Base-by-base conservation (phyloP, 2,113 vertebrate species). In the Symphodus melops region DNA sequence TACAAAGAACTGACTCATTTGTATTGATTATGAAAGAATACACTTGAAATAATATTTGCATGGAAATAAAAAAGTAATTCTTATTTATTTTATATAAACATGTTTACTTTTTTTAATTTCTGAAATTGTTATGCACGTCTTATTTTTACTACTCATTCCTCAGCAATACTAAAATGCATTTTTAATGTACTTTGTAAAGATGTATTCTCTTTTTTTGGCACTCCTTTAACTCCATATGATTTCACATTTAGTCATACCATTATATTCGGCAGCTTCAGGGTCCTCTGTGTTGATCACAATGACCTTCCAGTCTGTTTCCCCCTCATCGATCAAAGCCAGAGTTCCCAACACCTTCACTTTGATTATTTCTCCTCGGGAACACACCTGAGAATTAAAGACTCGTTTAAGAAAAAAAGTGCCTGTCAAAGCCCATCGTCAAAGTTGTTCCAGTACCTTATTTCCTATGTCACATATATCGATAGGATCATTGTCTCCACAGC, bases 381-480 rank as follows among this genome's bases (percentile, higher is more conserved):
- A 95, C 87, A 99, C 83, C 98, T 99, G 90, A 71, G 89, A 75
- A 73, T 36, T 17, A 1, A 28, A 74, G 42, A 52, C 37, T 67
- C 4, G 5, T 21, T 44, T 60, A n/a, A 19, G 0, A 37, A 56
- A 68, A 68, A 78, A 74, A 57, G 28, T 3, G 48, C 19, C 36
- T n/a, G n/a, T 8, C 8, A 20, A 28, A 67, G 21, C 19, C 4
- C 10, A 8, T 14, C 33, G 14, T 8, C n/a, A 46, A 33, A 56
- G 1, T 14, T 13, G 9, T 71, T 69, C 41, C 37, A n/a, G 8
- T 81, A 99, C 98, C 96, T 96, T 96, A 73, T 96, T 95, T 81
- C 98, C 97, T 68, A 99, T 97, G 88, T 99, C 98, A 83, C 98
- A 99, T 54, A 99, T 95, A 20, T 99, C 98, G 69, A 99, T 85